A percentile compares a stretch with the other conserved stretches of the same genome.
Conservation (phyloP, 2,113 vertebrate genomes). For the Ammospiza nelsoni region DNA sequence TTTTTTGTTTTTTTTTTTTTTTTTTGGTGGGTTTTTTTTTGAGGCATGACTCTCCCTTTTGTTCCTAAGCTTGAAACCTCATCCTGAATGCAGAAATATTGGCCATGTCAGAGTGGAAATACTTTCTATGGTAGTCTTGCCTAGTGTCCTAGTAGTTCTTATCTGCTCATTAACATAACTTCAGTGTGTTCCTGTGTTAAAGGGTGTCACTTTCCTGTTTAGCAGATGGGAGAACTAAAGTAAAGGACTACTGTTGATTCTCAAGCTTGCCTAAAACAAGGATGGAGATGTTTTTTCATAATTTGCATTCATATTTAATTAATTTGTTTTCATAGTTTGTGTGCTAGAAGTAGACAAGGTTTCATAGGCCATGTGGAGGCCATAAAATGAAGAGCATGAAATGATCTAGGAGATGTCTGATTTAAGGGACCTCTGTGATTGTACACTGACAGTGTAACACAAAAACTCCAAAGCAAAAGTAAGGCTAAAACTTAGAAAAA, state of each 20-base stretch:
- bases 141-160: neutral
- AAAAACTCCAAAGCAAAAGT: neutral
- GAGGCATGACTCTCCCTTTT: rapidly evolving
- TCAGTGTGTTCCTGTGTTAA: neutral
- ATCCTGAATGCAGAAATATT: neutral
- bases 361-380: neutral
- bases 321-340: neutral
- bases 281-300: neutral
- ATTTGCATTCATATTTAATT: neutral
- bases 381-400: neutral
- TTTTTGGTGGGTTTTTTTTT: neutral
- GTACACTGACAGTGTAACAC: neutral
- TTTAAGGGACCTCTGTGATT: neutral
- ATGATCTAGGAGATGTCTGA: neutral
- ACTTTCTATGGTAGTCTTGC: neutral
- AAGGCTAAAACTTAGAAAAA: neutral
- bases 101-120: neutral
- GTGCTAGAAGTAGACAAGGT: neutral
- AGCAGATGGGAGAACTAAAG: neutral
- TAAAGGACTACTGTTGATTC: neutral
- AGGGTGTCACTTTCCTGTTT: neutral
- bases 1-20: neutral
- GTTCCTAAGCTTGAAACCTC: neutral
- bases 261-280: neutral
- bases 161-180: neutral